phyloP scores from a whole-genome alignment of 2,113 vertebrate species.

The Odocoileus virginianus region DNA sequence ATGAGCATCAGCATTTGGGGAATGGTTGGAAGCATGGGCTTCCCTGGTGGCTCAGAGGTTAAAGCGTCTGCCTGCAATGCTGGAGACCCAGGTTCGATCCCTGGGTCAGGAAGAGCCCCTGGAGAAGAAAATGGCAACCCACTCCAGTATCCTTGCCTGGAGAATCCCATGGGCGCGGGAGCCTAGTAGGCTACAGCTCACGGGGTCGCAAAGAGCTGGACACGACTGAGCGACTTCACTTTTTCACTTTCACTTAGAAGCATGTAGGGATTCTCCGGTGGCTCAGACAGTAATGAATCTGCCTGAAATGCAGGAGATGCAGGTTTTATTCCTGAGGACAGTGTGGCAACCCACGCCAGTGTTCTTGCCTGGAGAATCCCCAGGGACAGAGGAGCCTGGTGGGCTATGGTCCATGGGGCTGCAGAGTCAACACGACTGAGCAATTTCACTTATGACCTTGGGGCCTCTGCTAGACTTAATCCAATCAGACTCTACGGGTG shows the following conservation, averaged over 20 bases:
- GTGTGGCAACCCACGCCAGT: not conserved
- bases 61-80: not conserved
- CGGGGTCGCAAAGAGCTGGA: too few relatives aligned
- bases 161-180: not conserved
- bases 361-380: not conserved
- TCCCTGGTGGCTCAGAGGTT: not conserved
- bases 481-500: not conserved
- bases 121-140: not conserved
- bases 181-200: not conserved
- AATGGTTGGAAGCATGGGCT: not conserved
- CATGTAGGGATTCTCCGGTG: not conserved
- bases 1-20: accelerated
- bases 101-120: not conserved
- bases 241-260: too few relatives aligned
- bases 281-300: not conserved
- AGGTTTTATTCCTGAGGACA: not conserved
- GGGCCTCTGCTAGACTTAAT: not conserved
- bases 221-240: too few relatives aligned
- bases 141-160: not conserved
- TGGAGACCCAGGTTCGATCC: accelerated
- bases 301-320: not conserved
- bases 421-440: not conserved
- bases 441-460: not conserved
- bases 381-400: not conserved
- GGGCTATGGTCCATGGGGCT: not conserved